Percentiles rank a stretch among this genome's conserved stretches.
These are phyloP conservation scores for Tamias sibiricus DNA, from an alignment of 2,113 vertebrate species.

Conservation along the genomic window DNA sequence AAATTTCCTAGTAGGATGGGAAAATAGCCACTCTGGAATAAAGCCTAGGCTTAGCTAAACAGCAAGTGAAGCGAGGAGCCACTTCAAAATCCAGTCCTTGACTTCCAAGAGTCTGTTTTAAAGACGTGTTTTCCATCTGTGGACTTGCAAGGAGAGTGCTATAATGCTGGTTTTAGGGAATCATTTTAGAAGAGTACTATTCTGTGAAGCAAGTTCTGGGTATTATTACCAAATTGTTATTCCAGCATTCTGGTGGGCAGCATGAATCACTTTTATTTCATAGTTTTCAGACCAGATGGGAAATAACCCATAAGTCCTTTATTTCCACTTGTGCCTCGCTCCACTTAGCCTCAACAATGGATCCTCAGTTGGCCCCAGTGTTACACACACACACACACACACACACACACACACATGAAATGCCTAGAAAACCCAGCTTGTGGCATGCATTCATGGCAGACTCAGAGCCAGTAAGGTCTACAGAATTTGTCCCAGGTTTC, in stretches of 20 bases:
- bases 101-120: slow-evolving; percentile 11
- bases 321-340: neutral
- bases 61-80: neutral
- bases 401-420: neutral
- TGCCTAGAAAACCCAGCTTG: neutral
- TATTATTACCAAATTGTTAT: slow-evolving; percentile 22
- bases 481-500: neutral
- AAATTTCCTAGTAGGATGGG: neutral
- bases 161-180: neutral
- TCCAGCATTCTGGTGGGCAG: neutral
- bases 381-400: neutral
- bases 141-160: neutral
- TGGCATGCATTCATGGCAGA: accelerated
- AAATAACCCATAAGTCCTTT: slow-evolving; percentile 15
- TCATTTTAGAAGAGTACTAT: neutral
- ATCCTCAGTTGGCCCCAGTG: neutral
- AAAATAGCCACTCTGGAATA: neutral
- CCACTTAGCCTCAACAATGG: neutral
- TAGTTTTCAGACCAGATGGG: neutral
- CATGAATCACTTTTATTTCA: slow-evolving; percentile 9
- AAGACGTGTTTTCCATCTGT: neutral
- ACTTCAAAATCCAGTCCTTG: neutral
- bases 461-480: neutral
- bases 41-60: neutral
- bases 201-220: neutral